Conservation (phyloP, 64 coral and sea anemone genomes). For the Montipora foliosa region DNA sequence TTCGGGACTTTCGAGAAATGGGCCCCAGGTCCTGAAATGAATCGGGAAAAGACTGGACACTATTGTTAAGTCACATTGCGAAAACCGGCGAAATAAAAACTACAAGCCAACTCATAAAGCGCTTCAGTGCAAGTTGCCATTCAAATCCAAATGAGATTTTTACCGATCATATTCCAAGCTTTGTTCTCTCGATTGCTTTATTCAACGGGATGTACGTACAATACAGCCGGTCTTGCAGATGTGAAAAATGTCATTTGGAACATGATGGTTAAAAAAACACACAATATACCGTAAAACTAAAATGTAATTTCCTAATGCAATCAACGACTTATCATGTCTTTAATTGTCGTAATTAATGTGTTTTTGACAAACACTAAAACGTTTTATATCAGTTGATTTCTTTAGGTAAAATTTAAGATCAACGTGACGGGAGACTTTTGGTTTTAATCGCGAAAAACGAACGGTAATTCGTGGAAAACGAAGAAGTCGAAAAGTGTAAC, state of each 20-base stretch:
- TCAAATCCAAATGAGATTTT: no score
- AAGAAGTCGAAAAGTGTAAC: neutral
- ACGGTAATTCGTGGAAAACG: neutral
- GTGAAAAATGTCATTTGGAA: neutral
- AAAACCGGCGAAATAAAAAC: no score
- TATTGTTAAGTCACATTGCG: no score
- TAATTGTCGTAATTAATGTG: neutral
- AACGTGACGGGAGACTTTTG: neutral
- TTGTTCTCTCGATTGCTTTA: no score
- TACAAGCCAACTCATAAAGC: no score
- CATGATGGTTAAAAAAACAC: neutral
- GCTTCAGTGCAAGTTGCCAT: no score
- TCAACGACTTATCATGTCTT: neutral
- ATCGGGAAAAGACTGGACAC: no score
- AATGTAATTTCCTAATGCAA: neutral
- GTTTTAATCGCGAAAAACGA: neutral
- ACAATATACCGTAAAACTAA: neutral
- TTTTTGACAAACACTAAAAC: neutral
- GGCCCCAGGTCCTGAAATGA: no score
- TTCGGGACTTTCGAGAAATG: no score
- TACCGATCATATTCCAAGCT: no score
- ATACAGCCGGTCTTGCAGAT: no score
- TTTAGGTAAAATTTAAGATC: neutral
- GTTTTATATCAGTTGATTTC: neutral
- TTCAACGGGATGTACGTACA: no score